Evolutionary conservation across 2,888 invertebrate genomes (phyloP).

Genomic region (Plebejus argus): DNA sequence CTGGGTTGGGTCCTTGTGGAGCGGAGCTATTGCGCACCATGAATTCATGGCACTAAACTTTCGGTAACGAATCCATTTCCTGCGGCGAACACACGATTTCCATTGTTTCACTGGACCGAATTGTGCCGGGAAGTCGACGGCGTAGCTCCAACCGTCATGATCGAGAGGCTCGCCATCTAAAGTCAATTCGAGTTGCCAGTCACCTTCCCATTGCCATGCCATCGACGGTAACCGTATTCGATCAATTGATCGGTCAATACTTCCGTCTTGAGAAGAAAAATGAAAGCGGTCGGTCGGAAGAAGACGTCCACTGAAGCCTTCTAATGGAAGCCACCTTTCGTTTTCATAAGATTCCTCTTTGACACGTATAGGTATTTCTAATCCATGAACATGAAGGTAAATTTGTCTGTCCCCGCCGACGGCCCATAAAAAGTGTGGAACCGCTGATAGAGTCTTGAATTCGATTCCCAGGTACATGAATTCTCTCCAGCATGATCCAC

Average conservation of each 20-base stretch:
- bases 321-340: conserved; percentile 95
- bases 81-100: conserved; percentile 93
- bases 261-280: conserved; percentile 93
- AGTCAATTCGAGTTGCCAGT: conserved; percentile 93
- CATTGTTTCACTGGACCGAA: conserved; percentile 91
- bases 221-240: conserved; percentile 93
- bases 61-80: conserved; percentile 94
- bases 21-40: conserved; percentile 95
- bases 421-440: conserved; percentile 94
- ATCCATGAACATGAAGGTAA: conserved; percentile 93
- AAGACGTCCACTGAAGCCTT: conserved; percentile 91
- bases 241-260: conserved; percentile 87
- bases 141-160: conserved; percentile 96
- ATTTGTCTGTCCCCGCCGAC: conserved; percentile 96
- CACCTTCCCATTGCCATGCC: conserved; percentile 98
- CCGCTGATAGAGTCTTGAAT: conserved; percentile 93
- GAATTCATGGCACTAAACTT: conserved; percentile 94
- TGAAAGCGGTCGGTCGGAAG: conserved; percentile 93
- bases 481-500: conserved; percentile 91
- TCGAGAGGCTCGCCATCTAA: conserved; percentile 93
- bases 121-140: conserved; percentile 93
- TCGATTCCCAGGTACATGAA: conserved; percentile 92
- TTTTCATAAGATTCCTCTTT: conserved; percentile 96
- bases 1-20: conserved; percentile 94
- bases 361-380: conserved; percentile 94